phyloP scores from a whole-genome alignment of 2,888 invertebrate species.

The Suillia variegata region DNA sequence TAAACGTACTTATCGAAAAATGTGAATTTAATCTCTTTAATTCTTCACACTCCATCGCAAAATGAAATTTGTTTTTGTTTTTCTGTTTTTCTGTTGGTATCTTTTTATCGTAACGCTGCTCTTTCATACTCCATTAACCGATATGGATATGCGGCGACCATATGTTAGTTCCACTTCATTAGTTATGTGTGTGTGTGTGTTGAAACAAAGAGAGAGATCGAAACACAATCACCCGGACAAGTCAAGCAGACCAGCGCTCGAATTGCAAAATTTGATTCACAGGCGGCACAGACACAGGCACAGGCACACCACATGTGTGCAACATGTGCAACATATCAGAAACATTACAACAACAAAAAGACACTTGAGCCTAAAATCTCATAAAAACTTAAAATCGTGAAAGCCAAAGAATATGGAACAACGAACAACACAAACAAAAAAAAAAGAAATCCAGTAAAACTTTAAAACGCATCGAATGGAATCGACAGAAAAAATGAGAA shows the following conservation, averaged over 20 bases:
- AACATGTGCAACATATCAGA: background rate
- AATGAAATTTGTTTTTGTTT: too few species aligned
- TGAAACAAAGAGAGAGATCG: background rate
- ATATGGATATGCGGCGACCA: background rate
- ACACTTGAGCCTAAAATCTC: background rate
- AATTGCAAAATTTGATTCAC: background rate
- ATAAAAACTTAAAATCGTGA: background rate
- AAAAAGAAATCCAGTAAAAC: too few species aligned
- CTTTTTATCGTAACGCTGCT: background rate
- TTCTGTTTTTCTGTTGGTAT: too few species aligned
- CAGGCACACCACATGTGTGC: background rate
- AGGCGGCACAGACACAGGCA: too few species aligned
- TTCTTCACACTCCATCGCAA: too few species aligned
- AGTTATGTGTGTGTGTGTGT: too few species aligned
- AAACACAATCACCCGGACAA: background rate
- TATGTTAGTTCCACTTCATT: conserved; percentile 3
- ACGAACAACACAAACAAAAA: too few species aligned
- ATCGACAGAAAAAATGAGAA: too few species aligned
- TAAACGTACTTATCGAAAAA: too few species aligned
- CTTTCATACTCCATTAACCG: conserved; percentile 1
- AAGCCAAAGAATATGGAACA: too few species aligned
- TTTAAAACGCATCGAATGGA: too few species aligned
- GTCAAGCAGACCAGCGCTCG: background rate
- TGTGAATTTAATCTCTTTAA: too few species aligned
- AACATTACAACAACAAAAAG: background rate